Base-by-base conservation (phyloP, 2,888 invertebrate genomes). In the Brachyopa scutellaris region DNA sequence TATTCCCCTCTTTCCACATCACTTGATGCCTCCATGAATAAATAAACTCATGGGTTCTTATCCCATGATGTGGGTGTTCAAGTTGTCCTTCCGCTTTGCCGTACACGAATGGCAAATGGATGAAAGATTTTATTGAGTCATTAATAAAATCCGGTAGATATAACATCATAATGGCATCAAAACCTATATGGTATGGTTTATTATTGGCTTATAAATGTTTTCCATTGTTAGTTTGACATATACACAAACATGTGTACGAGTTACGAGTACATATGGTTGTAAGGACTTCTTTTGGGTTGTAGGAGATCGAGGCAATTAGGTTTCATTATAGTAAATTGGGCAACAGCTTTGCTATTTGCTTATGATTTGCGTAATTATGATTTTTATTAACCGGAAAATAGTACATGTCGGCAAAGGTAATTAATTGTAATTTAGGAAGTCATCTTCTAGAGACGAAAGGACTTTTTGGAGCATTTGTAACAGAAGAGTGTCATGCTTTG, bases 51-150 rank as follows among this genome's bases (percentile, higher is more conserved):
- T 19, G 38, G 55, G 13, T 21, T 38, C 21, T 36, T 36, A 57
- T 57, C 55, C 38, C 38, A 38, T 57, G 55, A 57, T 15, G 38
- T 26, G 40, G 57, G 59, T 49, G 26, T 23, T 49, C 51, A 17
- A 51, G n/a, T n/a, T 17, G 31, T 51, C 51, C 51, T 51, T 17
- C 15, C 29, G 26, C 9, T 17, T 26, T 29, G 29, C 29, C 8
- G 3, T 11, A 15, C 51, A 45, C 21, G 45, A 21, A 21, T 45
- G 21, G 21, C n/a, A 45, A 45, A 19, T 21, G 13, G 13, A 49
- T 49, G 47, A 49, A 26, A n/a, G 51, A 51, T 31, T 51, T 51
- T 51, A 51, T 51, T 51, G 51, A 23, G 31, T 51, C 51, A 51
- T 51, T 51, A 51, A 29, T 51, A 42, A 29, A 42, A 59, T 40